A percentile compares a stretch with the other conserved stretches of the same genome.
Conservation (phyloP, 64 coral and sea anemone species). For the Dendronephthya gigantea region DNA sequence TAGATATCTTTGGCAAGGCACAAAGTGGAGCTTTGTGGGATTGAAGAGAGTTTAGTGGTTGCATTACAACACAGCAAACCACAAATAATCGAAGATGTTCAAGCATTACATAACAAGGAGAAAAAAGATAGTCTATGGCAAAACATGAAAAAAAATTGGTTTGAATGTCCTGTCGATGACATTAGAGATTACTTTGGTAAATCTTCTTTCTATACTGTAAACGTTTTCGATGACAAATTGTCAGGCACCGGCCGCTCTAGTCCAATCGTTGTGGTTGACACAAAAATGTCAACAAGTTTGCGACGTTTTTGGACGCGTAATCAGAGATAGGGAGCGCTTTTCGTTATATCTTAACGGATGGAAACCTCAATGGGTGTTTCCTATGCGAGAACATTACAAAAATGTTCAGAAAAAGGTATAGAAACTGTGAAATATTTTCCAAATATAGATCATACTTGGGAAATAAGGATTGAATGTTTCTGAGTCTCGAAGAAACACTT, state of each 20-base stretch:
- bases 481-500: too few species aligned
- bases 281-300: too few species aligned
- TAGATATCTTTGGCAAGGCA: constrained; percentile 7
- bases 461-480: too few species aligned
- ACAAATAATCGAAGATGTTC: constrained; percentile 64
- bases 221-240: background rate
- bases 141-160: constrained; percentile 77
- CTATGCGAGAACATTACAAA: too few species aligned
- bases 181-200: constrained; percentile 98
- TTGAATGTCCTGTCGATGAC: constrained; percentile 71
- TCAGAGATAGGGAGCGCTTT: too few species aligned
- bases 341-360: too few species aligned
- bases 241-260: background rate
- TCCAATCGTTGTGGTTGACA: background rate
- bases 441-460: too few species aligned
- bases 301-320: too few species aligned
- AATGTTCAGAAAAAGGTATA: too few species aligned
- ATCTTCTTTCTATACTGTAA: too few species aligned
- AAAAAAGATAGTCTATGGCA: constrained; percentile 67
- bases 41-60: constrained; percentile 42
- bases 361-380: too few species aligned
- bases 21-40: constrained; percentile 35
- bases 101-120: constrained; percentile 62
- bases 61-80: constrained; percentile 76
- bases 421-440: too few species aligned